Evolutionary conservation across 1,140 invertebrate genomes (phyloP), one percentile per base, ranked within the genome.

Genomic region (Maconellicoccus hirsutus): DNA sequence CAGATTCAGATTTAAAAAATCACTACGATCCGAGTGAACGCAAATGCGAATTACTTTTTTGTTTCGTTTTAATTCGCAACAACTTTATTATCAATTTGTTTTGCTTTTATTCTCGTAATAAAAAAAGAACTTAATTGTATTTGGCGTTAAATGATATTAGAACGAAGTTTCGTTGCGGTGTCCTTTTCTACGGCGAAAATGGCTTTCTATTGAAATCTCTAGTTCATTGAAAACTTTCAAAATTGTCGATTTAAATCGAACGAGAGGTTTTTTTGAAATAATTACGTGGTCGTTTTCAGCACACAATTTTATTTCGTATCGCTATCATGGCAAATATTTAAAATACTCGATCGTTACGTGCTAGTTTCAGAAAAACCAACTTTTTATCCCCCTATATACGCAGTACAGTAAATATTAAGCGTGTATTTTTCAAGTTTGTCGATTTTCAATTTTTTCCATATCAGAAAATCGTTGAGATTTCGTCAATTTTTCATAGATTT

Each of bases 361-460:
- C n/a, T 52, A 52, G 21, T 25, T 4, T 23, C 61, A 23, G 61
- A 66, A 66, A 66, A 66, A 66, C 61, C 25, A 66, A 66, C 61
- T 66, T 66, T 25, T 66, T 19, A 66, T 66, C 21, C 25, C 25
- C 61, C 61, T 25, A 14, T 66, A 14, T 66, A 66, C 61, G 61
- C 61, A 66, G 61, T 66, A 66, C 61, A 66, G 61, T 66, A 66
- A 66, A 66, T 66, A 66, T 66, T 66, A 66, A 66, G 42, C 42
- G 42, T 52, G 42, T 52, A 16, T 52, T 19, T 52, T 52, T 16
- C n/a, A 52, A 4, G n/a, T 19, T 52, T 52, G n/a, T 52, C 12
- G 29, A 52, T 52, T 16, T 19, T 52, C 42, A 19, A 52, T 52
- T 52, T 52, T 52, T 16, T 52, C 42, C 6, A 52, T 52, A 12